Percentiles rank a stretch among this genome's conserved stretches.
Conservation (phyloP, 2,113 vertebrate species). For the Apodemus sylvaticus region DNA sequence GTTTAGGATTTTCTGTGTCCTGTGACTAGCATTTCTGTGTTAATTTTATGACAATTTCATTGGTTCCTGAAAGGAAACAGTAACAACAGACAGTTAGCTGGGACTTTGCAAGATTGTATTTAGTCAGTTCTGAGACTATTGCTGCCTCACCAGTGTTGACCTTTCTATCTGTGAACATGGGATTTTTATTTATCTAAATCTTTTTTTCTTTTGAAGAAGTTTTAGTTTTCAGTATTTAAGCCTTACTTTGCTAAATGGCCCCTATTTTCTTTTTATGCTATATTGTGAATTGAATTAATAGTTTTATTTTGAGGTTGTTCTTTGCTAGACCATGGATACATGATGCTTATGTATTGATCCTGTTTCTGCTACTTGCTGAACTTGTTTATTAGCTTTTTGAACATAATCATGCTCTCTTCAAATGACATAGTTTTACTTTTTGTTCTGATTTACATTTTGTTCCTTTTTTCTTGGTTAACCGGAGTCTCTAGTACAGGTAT, state of each 20-base stretch:
- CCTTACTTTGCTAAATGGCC: constrained; percentile 21
- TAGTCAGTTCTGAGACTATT: not conserved
- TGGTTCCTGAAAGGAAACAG: not conserved
- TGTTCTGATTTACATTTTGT: not conserved
- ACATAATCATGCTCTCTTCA: not conserved
- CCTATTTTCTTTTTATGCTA: not conserved
- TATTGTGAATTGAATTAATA: constrained; percentile 31
- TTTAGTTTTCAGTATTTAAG: constrained; percentile 17
- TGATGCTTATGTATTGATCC: not conserved
- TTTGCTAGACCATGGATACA: not conserved
- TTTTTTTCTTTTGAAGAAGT: constrained; percentile 17
- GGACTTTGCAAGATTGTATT: not conserved
- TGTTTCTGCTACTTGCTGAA: constrained; percentile 31
- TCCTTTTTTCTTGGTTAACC: not conserved
- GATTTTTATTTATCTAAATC: not conserved
- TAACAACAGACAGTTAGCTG: not conserved
- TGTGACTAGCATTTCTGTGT: not conserved
- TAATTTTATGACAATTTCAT: constrained; percentile 26
- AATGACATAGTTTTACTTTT: not conserved
- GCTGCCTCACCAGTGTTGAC: not conserved
- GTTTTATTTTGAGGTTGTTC: constrained; percentile 45
- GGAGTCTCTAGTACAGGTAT: not conserved
- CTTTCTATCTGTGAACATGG: not conserved
- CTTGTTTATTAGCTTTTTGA: not conserved
- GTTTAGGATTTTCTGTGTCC: not conserved